These are phyloP conservation scores for Cryptoprocta ferox DNA, from an alignment of 2,797 vertebrate genomes.

Conservation along the genomic window DNA sequence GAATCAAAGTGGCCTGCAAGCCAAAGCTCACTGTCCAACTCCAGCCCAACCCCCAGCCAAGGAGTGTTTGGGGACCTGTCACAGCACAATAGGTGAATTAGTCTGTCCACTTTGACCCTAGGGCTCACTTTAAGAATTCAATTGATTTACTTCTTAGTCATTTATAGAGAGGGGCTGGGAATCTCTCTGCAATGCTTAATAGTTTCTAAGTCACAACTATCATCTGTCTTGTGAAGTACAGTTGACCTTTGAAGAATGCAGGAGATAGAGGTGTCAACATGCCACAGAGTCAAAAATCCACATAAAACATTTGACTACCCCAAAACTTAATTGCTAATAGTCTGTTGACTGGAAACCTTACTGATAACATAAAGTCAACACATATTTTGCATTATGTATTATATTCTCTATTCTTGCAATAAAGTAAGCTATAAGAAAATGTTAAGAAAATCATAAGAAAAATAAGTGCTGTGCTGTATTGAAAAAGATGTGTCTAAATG, in stretches of 20 bases:
- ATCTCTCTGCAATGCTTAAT: neutral
- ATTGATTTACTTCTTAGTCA: neutral
- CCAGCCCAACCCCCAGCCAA: neutral
- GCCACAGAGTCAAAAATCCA: neutral
- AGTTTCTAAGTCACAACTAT: neutral
- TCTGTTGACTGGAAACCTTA: neutral
- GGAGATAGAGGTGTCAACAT: neutral
- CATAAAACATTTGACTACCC: neutral
- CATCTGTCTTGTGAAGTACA: neutral
- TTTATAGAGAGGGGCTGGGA: neutral
- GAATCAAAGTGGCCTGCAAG: neutral
- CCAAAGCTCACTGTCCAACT: neutral
- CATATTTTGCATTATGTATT: neutral
- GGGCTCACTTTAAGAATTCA: constrained; percentile 7
- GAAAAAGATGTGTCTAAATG: neutral
- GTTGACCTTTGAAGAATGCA: neutral
- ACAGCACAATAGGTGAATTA: neutral
- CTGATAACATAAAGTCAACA: neutral
- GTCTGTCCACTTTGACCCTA: neutral
- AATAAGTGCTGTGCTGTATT: neutral
- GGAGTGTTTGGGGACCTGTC: neutral
- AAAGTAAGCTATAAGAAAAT: neutral
- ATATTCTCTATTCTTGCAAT: neutral
- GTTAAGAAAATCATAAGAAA: neutral
- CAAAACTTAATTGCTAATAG: neutral